Base-by-base conservation (phyloP, 2,888 invertebrate species). In the Eledona agricola region DNA sequence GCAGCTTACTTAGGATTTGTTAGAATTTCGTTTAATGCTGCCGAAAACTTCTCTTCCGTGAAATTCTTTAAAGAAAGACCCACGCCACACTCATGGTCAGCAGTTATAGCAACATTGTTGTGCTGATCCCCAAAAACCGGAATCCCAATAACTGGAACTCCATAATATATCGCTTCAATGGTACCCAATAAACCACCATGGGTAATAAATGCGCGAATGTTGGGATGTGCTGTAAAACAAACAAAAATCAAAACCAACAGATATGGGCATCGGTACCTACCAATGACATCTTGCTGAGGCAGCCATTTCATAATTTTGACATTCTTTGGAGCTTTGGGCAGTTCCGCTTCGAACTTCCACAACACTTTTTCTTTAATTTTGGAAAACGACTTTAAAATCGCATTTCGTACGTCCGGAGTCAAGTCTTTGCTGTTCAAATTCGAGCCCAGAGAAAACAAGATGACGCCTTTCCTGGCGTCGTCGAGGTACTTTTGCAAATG, bases 101-200 rank as follows among this genome's bases (percentile, higher is more conserved):
- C 73, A 19, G 79, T 72, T 15, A 76, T 75, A 28, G 74, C 75
- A 55, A 80, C 74, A 60, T 81, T 79, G 11, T 76, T 71, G 46
- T 75, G 73, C 61, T 83, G 81, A 53, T 82, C 81, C 11, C 77
- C 76, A 22, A 77, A 75, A 16, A 81, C 71, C 20, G 82, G 82
- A 58, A 83, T 76, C 15, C 80, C 79, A 45, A 83, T 65, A 19
- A 81, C 72, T 4, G 81, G 80, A 25, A 77, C 79, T 10, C 75
- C 76, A 42, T 76, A 76, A 51, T 77, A 74, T 10, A 81, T 74
- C 0, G 83, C 77, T 67, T 84, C 84, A 55, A 80, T 79, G 7
- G 80, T 74, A 55, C 82, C 82, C 60, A 83, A 75, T 32, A 82
- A 72, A 0, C 83, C 84, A 15, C 82, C 84, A 62, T 83, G 81